Evolutionary conservation across 2,888 invertebrate species (phyloP).

Genomic region (Lithophane leautieri): DNA sequence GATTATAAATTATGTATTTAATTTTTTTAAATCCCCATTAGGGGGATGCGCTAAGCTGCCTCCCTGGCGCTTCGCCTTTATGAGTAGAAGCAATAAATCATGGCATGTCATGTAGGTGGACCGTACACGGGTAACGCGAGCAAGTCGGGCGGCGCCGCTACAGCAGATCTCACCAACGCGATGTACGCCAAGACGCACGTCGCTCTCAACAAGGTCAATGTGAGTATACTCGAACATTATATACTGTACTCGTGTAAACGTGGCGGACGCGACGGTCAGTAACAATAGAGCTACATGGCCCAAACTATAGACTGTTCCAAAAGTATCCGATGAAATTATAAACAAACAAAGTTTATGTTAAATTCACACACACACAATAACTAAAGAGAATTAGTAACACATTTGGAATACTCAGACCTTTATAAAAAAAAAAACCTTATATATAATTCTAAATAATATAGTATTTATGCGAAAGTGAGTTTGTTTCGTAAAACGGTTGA

Average conservation of each 20-base stretch:
- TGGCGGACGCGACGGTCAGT: neutral
- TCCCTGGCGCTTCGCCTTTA: neutral
- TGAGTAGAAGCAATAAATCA: neutral
- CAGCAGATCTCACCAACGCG: conserved; percentile 94
- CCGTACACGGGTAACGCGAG: conserved; percentile 78
- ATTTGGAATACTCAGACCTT: neutral
- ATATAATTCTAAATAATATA: too few relatives aligned
- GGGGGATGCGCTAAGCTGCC: neutral
- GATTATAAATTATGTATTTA: neutral
- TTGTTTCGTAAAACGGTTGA: too few relatives aligned
- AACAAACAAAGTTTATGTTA: conserved; percentile 1
- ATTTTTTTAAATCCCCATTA: neutral
- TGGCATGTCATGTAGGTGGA: conserved; percentile 63
- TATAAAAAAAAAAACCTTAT: neutral
- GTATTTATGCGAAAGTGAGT: too few relatives aligned
- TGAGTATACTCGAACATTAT: conserved; percentile 88
- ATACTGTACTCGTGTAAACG: neutral
- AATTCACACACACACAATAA: neutral
- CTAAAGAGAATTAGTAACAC: neutral
- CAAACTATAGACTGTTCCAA: neutral
- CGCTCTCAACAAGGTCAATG: conserved; percentile 97
- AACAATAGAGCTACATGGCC: neutral
- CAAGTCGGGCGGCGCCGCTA: conserved; percentile 84
- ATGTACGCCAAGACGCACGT: conserved; percentile 97
- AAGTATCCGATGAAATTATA: neutral